Percentiles rank a stretch among this genome's conserved stretches.
phyloP scores from a whole-genome alignment of 2,888 invertebrate species.

The Omphaloscelis lunosa region DNA sequence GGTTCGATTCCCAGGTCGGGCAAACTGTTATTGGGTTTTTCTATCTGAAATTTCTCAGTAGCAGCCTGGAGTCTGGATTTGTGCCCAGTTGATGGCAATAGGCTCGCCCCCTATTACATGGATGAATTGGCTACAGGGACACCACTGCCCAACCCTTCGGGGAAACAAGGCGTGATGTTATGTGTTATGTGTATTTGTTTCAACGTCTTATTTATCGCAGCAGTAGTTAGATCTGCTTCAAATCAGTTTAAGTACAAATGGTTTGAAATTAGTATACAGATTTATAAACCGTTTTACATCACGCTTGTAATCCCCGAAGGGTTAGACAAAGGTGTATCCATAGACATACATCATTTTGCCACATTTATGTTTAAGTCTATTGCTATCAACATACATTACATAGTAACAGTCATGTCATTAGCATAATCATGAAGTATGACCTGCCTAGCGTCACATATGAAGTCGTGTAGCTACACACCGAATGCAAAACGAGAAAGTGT shows the following conservation, averaged over 20 bases:
- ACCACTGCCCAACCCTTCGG: too few species aligned
- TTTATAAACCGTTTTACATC: too few species aligned
- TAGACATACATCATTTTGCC: not conserved
- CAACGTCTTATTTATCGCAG: not conserved
- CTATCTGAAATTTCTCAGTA: too few species aligned
- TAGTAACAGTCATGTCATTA: not conserved
- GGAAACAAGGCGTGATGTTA: too few species aligned
- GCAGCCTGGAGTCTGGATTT: too few species aligned
- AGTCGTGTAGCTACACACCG: constrained; percentile 1
- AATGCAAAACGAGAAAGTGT: constrained; percentile 45
- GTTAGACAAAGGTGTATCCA: not conserved
- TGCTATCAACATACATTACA: not conserved
- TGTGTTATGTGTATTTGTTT: too few species aligned
- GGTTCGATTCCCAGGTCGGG: too few species aligned
- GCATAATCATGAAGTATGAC: not conserved
- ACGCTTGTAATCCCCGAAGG: not conserved
- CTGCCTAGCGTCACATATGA: not conserved
- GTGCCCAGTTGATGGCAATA: too few species aligned
- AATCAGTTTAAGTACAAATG: not conserved
- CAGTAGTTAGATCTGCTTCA: not conserved
- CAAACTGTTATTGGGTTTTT: too few species aligned
- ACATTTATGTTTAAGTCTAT: too few species aligned
- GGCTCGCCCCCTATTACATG: too few species aligned
- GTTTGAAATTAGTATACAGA: not conserved
- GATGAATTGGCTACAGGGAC: too few species aligned